Evolutionary conservation across 2,113 vertebrate species (phyloP), one percentile per base, ranked within the genome.

Genomic region (Tylochromis polylepis): DNA sequence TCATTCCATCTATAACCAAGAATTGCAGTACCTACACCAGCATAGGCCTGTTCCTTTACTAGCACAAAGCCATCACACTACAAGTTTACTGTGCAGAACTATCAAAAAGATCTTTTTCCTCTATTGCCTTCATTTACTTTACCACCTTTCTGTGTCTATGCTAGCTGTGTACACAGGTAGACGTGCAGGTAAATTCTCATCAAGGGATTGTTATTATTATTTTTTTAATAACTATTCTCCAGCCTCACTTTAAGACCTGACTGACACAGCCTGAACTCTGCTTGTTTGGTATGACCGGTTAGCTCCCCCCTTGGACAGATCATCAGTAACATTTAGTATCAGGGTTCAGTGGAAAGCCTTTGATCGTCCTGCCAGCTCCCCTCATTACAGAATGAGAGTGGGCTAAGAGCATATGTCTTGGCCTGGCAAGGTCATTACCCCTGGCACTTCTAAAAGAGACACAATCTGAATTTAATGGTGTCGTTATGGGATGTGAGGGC

Each of bases 291-390:
- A 90, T 87, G 88, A 96, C 92, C 80, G 56, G 90, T 79, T 80
- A 75, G 79, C 83, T 88, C 55, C 77, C 83, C 88, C 70, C 58
- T 91, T 51, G 88, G 89, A 93, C 89, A 89, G 90, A 75, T 94
- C 92, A 95, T 95, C 93, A 92, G 91, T 65, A 94, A 94, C 90
- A 91, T 95, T 96, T 94, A 90, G 93, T 84, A 94, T 95, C 94
- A 95, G 89, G 91, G 93, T 55, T 91, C 88, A 87, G 85, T 80
- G 89, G 86, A 89, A 91, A 90, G 80, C n/a, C 94, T 96, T 96
- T 96, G 95, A 96, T 94, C 81, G 7, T 24, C 8, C 87, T 93
- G 95, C 95, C 95, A 95, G 89, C 83, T 46, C 86, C 67, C 57
- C 80, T 87, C 80, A 87, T 89, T 87, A 86, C 81, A 84, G 85